phyloP scores from a whole-genome alignment of 2,113 vertebrate genomes.

The Hippopotamus amphibius region DNA sequence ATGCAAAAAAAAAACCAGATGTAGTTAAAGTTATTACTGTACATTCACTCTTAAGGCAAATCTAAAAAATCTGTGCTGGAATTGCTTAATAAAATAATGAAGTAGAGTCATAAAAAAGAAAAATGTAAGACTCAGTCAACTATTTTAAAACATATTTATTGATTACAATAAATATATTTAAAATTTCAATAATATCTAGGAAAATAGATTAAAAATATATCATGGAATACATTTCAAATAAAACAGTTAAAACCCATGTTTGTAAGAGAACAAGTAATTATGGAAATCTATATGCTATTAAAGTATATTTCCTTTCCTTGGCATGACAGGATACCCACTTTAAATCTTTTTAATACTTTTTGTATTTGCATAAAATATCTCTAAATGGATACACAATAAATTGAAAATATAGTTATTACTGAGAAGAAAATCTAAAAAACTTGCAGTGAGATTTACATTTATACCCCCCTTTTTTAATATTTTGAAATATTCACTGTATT shows the following conservation, averaged over 20 bases:
- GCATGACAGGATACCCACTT: not conserved
- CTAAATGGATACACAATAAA: not conserved
- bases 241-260: not conserved
- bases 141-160: not conserved
- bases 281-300: conserved; percentile 23
- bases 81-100: not conserved
- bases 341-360: conserved; percentile 13
- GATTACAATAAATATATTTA: not conserved
- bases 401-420: not conserved
- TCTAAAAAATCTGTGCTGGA: not conserved
- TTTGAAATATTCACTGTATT: not conserved
- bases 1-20: not conserved
- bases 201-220: not conserved
- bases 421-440: not conserved
- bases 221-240: not conserved
- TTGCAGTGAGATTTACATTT: not conserved
- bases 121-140: not conserved
- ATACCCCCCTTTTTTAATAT: not conserved
- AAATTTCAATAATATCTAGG: not conserved
- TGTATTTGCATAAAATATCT: conserved; percentile 2
- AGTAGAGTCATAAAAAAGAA: not conserved
- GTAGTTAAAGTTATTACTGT: not conserved
- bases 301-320: conserved; percentile 32
- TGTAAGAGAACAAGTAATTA: not conserved
- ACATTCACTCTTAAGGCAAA: not conserved